Evolutionary conservation across 1,140 invertebrate genomes (phyloP).

Genomic region (Diachasma alloeum): DNA sequence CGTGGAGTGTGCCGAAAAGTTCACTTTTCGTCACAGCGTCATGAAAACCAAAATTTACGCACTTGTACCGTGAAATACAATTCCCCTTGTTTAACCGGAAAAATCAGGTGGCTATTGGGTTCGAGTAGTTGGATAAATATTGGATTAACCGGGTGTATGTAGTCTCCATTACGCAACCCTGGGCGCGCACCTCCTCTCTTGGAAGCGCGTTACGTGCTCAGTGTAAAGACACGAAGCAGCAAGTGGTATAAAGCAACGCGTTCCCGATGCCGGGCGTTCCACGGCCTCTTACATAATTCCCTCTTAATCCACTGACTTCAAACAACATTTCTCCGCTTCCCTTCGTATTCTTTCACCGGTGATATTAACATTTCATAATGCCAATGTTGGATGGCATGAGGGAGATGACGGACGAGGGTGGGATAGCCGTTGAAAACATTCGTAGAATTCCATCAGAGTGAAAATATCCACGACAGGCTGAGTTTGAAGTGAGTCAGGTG

Average conservation of each 20-base stretch:
- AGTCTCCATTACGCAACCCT: constrained; percentile 13
- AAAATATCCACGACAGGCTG: background rate
- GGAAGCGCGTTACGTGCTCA: constrained; percentile 19
- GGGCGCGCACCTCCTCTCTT: background rate
- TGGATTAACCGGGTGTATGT: background rate
- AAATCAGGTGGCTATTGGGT: too few species aligned
- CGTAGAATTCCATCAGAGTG: background rate
- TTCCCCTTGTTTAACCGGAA: too few species aligned
- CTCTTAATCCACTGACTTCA: background rate
- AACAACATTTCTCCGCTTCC: background rate
- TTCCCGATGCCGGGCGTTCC: constrained; percentile 9
- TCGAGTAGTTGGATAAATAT: constrained; percentile 15
- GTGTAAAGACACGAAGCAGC: background rate
- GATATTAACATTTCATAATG: background rate
- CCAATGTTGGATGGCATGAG: background rate
- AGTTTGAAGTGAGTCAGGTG: background rate
- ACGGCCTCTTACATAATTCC: constrained; percentile 19
- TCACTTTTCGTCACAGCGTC: too few species aligned
- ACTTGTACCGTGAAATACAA: too few species aligned
- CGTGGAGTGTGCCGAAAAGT: too few species aligned
- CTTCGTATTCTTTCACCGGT: background rate
- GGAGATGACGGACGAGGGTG: background rate
- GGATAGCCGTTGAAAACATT: background rate
- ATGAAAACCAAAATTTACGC: too few species aligned
- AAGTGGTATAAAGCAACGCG: background rate